phyloP scores from a whole-genome alignment of 2,797 vertebrate species.

The Poecilia velifera region DNA sequence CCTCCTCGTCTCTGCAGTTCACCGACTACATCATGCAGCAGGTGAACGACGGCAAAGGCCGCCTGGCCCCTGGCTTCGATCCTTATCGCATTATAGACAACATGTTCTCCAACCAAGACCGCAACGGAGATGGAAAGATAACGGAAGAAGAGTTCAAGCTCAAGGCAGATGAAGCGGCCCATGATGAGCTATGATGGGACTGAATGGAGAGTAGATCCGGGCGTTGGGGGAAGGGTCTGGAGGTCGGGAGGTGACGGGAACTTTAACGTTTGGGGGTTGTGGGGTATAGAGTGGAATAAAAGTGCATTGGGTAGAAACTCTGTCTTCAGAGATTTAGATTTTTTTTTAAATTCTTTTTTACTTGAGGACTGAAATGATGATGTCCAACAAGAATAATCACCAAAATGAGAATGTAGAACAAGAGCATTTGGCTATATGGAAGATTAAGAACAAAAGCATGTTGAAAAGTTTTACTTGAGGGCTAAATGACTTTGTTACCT shows the following conservation, averaged over 20 bases:
- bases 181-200: constrained; percentile 91
- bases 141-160: constrained; percentile 91
- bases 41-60: constrained; percentile 91
- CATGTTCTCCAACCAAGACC: constrained; percentile 98
- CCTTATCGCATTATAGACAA: constrained; percentile 91
- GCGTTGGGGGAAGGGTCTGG: constrained; percentile 38
- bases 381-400: constrained; percentile 11
- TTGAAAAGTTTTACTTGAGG: constrained; percentile 18
- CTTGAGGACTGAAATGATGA: constrained; percentile 26
- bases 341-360: constrained; percentile 5
- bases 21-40: constrained; percentile 92
- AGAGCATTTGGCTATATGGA: constrained; percentile 1
- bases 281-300: constrained; percentile 24
- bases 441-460: constrained; percentile 3
- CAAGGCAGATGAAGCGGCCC: constrained; percentile 91
- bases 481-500: constrained; percentile 51
- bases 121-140: constrained; percentile 91
- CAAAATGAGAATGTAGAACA: constrained; percentile 13
- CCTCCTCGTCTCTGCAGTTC: constrained; percentile 81
- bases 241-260: constrained; percentile 6
- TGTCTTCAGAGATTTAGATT: constrained; percentile 10
- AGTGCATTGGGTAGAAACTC: constrained; percentile 6
- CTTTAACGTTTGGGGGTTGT: constrained; percentile 20
- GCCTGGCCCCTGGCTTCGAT: constrained; percentile 95
- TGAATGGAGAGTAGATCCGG: constrained; percentile 28